Base-by-base conservation (phyloP, 2,113 vertebrate species). In the Heterotis niloticus region DNA sequence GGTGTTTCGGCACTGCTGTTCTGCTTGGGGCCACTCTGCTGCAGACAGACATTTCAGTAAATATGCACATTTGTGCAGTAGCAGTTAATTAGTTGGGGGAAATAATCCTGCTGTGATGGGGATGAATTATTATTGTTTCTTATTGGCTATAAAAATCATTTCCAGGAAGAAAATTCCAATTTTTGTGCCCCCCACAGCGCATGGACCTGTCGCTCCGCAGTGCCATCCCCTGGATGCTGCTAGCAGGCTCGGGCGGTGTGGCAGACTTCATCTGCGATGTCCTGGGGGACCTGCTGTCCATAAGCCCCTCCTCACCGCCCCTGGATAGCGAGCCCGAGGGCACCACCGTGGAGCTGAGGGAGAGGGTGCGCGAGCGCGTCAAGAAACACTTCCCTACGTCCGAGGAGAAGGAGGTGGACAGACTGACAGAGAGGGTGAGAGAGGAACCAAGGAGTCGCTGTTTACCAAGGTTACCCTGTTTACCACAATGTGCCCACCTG, bases 211-310 rank as follows among this genome's bases (percentile, higher is more conserved):
- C 95, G 34, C 90, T 93, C 26, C 86, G 81, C 71, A 91, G 89
- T 57, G 77, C 84, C 29, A 93, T 89, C 0, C 95, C 95, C 57
- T 96, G 94, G 88, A 83, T 96, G 74, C 85, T 96, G 26, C 88
- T 96, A 64, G 88, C 88, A 0, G 93, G 93, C 14, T 94, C 95
- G 0, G 95, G 95, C 57, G 91, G 91, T 0, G 92, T 92, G 0
- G 94, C 95, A 0, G 94, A 95, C 82, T 89, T 94, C 66, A 85
- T 95, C 83, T 86, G 89, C 0, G 92, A 93, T 80, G 81, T 92
- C 54, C 78, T 94, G 77, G 85, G 72, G 20, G 88, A 89, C 16
- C 86, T 88, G 0, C 62, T 85, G 29, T 76, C 87, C 78, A 56
- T 82, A 78, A 76, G 74, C 73, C 71, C 81, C 44, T 54, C 78